A percentile compares a stretch with the other conserved stretches of the same genome.
Evolutionary conservation across 2,888 invertebrate species (phyloP).

Genomic region (Caenorhabditis macrosperma): DNA sequence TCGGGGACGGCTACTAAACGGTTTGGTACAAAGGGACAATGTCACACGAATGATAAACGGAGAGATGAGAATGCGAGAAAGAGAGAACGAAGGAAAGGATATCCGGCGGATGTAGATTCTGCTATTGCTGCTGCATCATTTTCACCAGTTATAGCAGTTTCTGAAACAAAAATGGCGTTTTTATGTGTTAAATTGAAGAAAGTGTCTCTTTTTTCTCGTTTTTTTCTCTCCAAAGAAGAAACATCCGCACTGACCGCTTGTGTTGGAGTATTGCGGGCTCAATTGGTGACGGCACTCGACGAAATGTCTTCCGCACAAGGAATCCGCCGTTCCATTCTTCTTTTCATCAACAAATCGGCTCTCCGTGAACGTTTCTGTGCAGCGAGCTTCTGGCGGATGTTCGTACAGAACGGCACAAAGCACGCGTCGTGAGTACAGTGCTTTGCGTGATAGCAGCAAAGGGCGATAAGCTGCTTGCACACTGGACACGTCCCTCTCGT

Average conservation of each 20-base stretch:
- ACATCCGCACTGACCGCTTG: conserved; percentile 17
- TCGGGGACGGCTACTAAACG: conserved; percentile 41
- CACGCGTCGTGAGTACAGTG: conserved; percentile 85
- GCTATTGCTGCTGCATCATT: conserved; percentile 46
- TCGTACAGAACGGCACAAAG: conserved; percentile 94
- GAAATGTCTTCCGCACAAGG: conserved; percentile 53
- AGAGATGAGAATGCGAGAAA: neutral
- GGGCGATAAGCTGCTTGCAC: conserved; percentile 97
- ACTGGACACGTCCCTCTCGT: conserved; percentile 94
- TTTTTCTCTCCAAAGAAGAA: neutral
- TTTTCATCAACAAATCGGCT: conserved; percentile 91
- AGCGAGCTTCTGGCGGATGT: conserved; percentile 96
- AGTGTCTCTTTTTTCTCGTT: neutral
- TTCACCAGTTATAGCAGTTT: conserved; percentile 42
- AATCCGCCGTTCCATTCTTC: conserved; percentile 83
- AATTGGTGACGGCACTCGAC: conserved; percentile 10
- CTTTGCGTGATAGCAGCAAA: conserved; percentile 99
- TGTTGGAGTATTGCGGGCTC: conserved; percentile 33
- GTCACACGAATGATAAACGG: neutral
- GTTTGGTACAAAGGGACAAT: conserved; percentile 1
- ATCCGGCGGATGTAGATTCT: conserved; percentile 42
- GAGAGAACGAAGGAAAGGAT: neutral
- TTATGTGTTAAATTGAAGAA: neutral
- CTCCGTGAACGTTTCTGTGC: conserved; percentile 97
- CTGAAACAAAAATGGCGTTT: conserved; percentile 22